These are phyloP conservation scores for Chaenocephalus aceratus DNA, from an alignment of 2,113 vertebrate genomes.

Conservation along the genomic window DNA sequence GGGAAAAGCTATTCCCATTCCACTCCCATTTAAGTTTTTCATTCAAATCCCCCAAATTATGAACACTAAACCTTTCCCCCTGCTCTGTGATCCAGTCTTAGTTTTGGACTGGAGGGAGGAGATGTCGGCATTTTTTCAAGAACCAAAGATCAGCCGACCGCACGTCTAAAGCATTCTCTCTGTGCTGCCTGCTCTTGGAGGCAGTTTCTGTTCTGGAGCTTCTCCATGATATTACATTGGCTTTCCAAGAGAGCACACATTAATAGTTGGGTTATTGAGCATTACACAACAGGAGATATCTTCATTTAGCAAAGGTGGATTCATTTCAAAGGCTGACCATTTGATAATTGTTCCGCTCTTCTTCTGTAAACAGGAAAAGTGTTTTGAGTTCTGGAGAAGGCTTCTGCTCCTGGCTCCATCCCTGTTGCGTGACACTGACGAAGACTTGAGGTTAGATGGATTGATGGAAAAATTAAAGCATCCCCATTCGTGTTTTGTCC, in stretches of 20 bases:
- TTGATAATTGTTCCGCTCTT: conserved; percentile 47
- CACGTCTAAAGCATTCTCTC: conserved; percentile 80
- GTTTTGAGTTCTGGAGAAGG: conserved; percentile 35
- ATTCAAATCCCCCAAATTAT: conserved; percentile 80
- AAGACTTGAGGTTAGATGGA: conserved; percentile 47
- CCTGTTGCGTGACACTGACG: conserved; percentile 23
- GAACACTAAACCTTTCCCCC: conserved; percentile 76
- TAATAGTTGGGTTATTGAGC: conserved; percentile 78
- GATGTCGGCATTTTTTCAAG: conserved; percentile 68
- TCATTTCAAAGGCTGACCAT: conserved; percentile 60
- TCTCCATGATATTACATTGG: conserved; percentile 72
- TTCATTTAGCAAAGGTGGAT: conserved; percentile 70
- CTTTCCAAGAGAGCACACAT: conserved; percentile 73
- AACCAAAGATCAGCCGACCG: conserved; percentile 79
- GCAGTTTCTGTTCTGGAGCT: conserved; percentile 70
- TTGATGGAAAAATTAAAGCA: conserved; percentile 58
- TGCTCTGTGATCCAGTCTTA: conserved; percentile 72
- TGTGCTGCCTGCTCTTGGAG: conserved; percentile 70
- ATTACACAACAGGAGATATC: conserved; percentile 65
- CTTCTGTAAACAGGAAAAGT: conserved; percentile 48
- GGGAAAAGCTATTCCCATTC: conserved; percentile 66
- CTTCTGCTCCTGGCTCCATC: conserved; percentile 29
- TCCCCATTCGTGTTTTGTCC: conserved; percentile 36
- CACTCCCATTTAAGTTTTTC: conserved; percentile 71
- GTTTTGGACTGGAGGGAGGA: conserved; percentile 63